Evolutionary conservation across 2,113 vertebrate species (phyloP).

Genomic region (Corythaixoides concolor): DNA sequence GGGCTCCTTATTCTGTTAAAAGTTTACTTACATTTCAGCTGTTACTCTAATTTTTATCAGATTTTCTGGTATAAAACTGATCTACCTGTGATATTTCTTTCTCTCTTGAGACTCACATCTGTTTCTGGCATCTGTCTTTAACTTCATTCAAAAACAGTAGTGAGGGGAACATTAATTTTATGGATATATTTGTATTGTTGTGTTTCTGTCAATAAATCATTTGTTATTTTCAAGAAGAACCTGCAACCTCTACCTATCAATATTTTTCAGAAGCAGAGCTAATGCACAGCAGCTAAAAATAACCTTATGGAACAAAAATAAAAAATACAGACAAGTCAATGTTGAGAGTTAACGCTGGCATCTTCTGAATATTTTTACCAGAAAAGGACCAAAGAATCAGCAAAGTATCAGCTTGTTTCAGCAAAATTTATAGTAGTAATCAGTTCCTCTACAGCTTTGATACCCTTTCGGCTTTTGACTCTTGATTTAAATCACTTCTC

Average conservation of each 20-base stretch:
- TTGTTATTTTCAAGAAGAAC: not conserved
- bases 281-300: slow-evolving; percentile 48
- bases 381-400: slow-evolving; percentile 58
- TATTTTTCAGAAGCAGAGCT: slow-evolving; percentile 46
- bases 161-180: not conserved
- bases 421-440: slow-evolving; percentile 66
- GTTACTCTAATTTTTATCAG: not conserved
- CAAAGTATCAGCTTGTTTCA: slow-evolving; percentile 53
- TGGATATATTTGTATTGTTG: not conserved
- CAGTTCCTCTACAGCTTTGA: slow-evolving; percentile 59
- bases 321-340: slow-evolving; percentile 50
- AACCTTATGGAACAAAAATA: slow-evolving; percentile 26
- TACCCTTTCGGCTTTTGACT: slow-evolving; percentile 14
- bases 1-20: not conserved
- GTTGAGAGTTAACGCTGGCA: slow-evolving; percentile 36
- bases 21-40: slow-evolving; percentile 16
- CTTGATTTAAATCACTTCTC: slow-evolving; percentile 23
- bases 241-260: not conserved
- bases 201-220: not conserved
- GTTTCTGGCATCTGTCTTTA: not conserved
- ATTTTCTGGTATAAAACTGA: slow-evolving; percentile 28
- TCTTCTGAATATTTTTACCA: slow-evolving; percentile 42
- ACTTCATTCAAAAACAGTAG: not conserved
- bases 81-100: slow-evolving; percentile 41
- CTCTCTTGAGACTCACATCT: slow-evolving; percentile 3